Percentiles rank a stretch among this genome's conserved stretches.
These are phyloP conservation scores for Palythoa grandiflora DNA, from an alignment of 92 coral and sea anemone genomes.

Conservation along the genomic window DNA sequence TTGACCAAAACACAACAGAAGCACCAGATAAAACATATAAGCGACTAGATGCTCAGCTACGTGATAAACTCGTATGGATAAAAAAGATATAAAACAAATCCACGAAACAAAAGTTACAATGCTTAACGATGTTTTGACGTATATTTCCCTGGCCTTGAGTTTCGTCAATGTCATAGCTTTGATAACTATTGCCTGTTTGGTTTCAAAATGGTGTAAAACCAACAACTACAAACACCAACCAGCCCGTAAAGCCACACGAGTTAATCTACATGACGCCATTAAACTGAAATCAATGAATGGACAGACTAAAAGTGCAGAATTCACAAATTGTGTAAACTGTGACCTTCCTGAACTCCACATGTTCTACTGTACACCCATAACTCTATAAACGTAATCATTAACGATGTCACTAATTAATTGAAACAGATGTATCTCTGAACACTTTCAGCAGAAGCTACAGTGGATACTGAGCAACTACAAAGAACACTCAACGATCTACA, in stretches of 20 bases:
- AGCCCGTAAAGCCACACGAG: not conserved
- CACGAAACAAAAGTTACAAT: conserved; percentile 31
- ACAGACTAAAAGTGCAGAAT: not conserved
- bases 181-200: not conserved
- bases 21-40: conserved; percentile 32
- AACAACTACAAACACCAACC: not conserved
- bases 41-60: conserved; percentile 20
- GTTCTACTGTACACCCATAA: not conserved
- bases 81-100: conserved; percentile 14
- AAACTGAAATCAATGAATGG: not conserved
- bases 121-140: conserved; percentile 22
- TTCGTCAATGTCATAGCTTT: conserved; percentile 9
- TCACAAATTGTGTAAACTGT: not conserved
- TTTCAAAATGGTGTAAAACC: not conserved
- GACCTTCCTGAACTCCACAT: not conserved
- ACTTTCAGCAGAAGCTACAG: not conserved
- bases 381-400: not conserved
- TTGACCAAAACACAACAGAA: not conserved
- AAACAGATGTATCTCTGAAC: no score
- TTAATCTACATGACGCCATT: conserved; percentile 1
- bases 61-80: not conserved
- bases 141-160: conserved; percentile 25
- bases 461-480: not conserved
- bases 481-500: not conserved
- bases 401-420: not conserved